Base-by-base conservation (phyloP, 2,797 vertebrate species). In the Peromyscus attwateri region DNA sequence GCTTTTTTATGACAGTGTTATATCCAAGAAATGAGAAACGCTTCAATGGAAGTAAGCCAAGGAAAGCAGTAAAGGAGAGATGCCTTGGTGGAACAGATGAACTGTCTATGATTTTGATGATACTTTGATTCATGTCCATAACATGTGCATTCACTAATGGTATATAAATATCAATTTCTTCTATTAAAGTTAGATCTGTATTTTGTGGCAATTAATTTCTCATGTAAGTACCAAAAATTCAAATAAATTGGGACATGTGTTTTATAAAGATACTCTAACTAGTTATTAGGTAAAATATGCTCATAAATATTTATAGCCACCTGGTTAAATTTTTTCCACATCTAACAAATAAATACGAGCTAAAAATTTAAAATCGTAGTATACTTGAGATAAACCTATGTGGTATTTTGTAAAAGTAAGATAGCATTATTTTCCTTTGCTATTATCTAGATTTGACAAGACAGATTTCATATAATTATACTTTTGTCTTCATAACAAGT, bases 301-400 rank as follows among this genome's bases (percentile, higher is more conserved):
- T 77, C 91, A 70, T 66, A 84, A 73, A 49, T 87, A 89, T 82
- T 94, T 94, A 80, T 71, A 91, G 49, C 12, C 12, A 76, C 52
- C 7, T 73, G 16, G 31, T 40, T 71, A 64, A 49, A 29, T 60
- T 92, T 91, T 52, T 66, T 84, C 75, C 16, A n/a, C 40, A 43
- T 73, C 66, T 95, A 77, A 76, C 4, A 82, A 89, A 49, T 71
- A 70, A 76, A 55, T 34, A 52, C 19, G 64, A 70, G 29, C 1
- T 82, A 87, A 92, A 66, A 70, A 25, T 34, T 82, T 37, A 79
- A 92, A 89, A 60, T 68, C 31, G 1, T 85, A 89, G 73, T 84
- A 27, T 1, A 60, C 82, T 84, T 89, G 52, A 93, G 89, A 89
- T 80, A 40, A 89, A 73, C 82, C 8, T 29, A 52, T 73, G 34